Evolutionary conservation across 64 coral and sea anemone genomes (phyloP).

Genomic region (Catalaphyllia jardinei): DNA sequence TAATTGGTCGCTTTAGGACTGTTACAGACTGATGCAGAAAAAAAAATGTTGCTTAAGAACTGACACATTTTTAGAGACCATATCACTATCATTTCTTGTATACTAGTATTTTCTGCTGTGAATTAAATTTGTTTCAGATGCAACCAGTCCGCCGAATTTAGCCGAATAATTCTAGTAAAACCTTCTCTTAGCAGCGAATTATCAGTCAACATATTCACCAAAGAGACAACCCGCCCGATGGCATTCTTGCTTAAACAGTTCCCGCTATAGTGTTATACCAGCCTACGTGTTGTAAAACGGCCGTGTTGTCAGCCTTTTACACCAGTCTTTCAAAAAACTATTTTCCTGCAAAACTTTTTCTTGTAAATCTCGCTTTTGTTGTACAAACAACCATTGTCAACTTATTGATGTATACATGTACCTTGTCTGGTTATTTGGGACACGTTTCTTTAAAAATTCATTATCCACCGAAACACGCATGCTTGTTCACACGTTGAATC

Average conservation of each 20-base stretch:
- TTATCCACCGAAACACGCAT: slow-evolving; percentile 5
- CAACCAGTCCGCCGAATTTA: not conserved
- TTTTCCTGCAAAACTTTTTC: not conserved
- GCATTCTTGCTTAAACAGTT: too few relatives aligned
- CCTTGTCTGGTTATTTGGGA: slow-evolving; percentile 3
- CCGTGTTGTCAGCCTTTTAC: not conserved
- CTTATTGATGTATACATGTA: not conserved
- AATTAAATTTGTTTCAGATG: too few relatives aligned
- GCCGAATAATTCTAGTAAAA: not conserved
- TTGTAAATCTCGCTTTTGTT: not conserved
- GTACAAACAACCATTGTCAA: not conserved
- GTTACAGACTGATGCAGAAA: too few relatives aligned
- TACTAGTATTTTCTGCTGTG: too few relatives aligned
- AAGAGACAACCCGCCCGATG: too few relatives aligned
- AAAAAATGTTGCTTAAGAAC: too few relatives aligned
- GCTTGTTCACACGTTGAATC: not conserved
- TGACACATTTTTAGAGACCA: too few relatives aligned
- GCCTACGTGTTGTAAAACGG: too few relatives aligned
- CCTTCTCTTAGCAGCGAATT: not conserved
- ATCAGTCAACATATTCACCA: not conserved
- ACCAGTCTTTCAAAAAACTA: not conserved
- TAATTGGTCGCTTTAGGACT: too few relatives aligned
- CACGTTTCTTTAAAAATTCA: slow-evolving; percentile 52
- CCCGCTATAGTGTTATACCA: too few relatives aligned
- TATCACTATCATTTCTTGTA: too few relatives aligned